Conservation (phyloP, 2,888 invertebrate genomes). For the Melinaea marsaeus region DNA sequence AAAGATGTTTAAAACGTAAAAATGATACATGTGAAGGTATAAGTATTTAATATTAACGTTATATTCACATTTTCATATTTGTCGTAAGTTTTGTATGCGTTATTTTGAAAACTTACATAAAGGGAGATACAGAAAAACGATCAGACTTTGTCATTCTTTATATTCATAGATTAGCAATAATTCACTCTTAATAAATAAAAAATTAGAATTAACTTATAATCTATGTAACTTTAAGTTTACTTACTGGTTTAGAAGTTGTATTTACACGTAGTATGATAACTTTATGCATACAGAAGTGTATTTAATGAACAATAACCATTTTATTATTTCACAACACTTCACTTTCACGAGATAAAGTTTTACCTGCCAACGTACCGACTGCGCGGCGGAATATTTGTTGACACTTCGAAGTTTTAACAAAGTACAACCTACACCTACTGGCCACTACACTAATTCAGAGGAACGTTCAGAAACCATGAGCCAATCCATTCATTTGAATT, state of each 20-base stretch:
- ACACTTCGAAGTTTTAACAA: conserved; percentile 22
- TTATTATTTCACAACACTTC: conserved; percentile 60
- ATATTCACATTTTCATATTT: no score
- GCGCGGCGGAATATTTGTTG: conserved; percentile 48
- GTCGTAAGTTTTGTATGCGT: no score
- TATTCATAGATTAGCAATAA: background rate
- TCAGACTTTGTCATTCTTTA: background rate
- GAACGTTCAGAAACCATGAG: conserved; percentile 32
- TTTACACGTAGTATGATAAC: conserved; percentile 30
- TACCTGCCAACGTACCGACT: conserved; percentile 41
- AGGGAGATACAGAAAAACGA: background rate
- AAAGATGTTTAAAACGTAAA: no score
- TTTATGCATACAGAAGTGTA: conserved; percentile 41
- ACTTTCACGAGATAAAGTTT: conserved; percentile 54
- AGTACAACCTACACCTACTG: conserved; percentile 13
- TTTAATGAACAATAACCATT: conserved; percentile 63
- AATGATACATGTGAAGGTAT: no score
- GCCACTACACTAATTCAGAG: conserved; percentile 7
- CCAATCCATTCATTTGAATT: conserved; percentile 16
- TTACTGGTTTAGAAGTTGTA: conserved; percentile 40
- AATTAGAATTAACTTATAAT: background rate
- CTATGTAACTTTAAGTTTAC: conserved; percentile 31
- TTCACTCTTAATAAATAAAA: background rate
- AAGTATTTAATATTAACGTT: no score
- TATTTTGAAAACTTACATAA: no score